These are phyloP conservation scores for Oncorhynchus kisutch DNA, from an alignment of 2,113 vertebrate species.

Conservation along the genomic window DNA sequence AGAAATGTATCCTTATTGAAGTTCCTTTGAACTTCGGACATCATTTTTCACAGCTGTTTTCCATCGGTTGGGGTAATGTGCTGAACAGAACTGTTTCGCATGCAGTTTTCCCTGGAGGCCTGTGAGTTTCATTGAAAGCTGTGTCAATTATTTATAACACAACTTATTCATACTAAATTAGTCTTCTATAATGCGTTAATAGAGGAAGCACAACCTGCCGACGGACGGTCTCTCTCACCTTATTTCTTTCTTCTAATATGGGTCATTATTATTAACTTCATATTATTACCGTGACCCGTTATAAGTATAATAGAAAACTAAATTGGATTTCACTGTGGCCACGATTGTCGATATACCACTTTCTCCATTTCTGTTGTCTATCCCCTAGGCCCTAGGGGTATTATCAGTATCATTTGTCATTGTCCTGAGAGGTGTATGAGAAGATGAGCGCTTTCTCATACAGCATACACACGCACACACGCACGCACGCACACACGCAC, in stretches of 20 bases:
- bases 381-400: neutral
- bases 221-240: conserved; percentile 22
- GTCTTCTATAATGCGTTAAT: conserved; percentile 62
- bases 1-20: conserved; percentile 79
- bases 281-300: conserved; percentile 42
- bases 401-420: conserved; percentile 25
- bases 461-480: neutral
- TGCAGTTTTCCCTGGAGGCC: conserved; percentile 34
- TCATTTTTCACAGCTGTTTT: conserved; percentile 70
- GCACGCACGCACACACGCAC: neutral
- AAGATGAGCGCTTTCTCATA: neutral
- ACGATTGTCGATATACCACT: conserved; percentile 3
- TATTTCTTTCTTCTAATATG: conserved; percentile 30
- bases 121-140: conserved; percentile 63
- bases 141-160: conserved; percentile 71
- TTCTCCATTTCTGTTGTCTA: neutral
- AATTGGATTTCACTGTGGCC: conserved; percentile 19
- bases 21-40: conserved; percentile 78
- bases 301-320: conserved; percentile 38
- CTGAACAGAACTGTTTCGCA: conserved; percentile 43
- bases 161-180: conserved; percentile 66
- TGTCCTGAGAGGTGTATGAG: conserved; percentile 9
- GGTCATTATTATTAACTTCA: conserved; percentile 32
- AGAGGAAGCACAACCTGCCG: conserved; percentile 34
- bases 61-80: conserved; percentile 36